Conservation (phyloP, 2,888 invertebrate genomes). For the Drosophila kambysellisi region DNA sequence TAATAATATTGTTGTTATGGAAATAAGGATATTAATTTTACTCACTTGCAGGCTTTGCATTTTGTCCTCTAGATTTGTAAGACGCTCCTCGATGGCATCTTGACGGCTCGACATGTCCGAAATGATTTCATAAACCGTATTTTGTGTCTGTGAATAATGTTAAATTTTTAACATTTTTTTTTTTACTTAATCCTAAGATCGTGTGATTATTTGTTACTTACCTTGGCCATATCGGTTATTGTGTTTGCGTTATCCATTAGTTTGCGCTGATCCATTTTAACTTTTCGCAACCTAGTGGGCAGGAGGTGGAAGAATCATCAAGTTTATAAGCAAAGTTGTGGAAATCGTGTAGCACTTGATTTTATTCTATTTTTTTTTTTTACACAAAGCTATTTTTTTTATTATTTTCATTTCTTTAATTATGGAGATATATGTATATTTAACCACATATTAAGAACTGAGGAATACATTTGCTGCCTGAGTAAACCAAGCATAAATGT, state of each 20-base stretch:
- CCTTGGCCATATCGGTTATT: constrained; percentile 99
- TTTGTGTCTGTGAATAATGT: constrained; percentile 92
- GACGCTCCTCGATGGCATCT: constrained; percentile 96
- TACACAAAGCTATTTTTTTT: constrained; percentile 18
- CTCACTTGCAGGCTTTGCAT: constrained; percentile 92
- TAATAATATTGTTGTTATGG: neutral
- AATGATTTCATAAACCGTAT: constrained; percentile 98
- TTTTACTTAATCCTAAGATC: too few relatives aligned
- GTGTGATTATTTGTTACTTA: constrained; percentile 85
- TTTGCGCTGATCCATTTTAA: constrained; percentile 99
- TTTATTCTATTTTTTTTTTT: neutral
- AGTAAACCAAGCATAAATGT: constrained; percentile 6
- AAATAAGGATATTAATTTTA: neutral
- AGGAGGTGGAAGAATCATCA: constrained; percentile 63
- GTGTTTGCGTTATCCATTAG: constrained; percentile 99
- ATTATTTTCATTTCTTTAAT: constrained; percentile 8
- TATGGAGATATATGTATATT: constrained; percentile 2
- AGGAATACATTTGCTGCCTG: constrained; percentile 20
- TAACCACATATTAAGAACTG: neutral
- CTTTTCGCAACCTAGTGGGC: constrained; percentile 94
- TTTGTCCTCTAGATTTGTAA: constrained; percentile 97
- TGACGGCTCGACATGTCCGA: constrained; percentile 98
- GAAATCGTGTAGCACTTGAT: constrained; percentile 12
- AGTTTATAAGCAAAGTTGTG: constrained; percentile 49
- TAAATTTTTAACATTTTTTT: neutral